Conservation (phyloP, 2,113 vertebrate genomes). For the Merops nubicus region DNA sequence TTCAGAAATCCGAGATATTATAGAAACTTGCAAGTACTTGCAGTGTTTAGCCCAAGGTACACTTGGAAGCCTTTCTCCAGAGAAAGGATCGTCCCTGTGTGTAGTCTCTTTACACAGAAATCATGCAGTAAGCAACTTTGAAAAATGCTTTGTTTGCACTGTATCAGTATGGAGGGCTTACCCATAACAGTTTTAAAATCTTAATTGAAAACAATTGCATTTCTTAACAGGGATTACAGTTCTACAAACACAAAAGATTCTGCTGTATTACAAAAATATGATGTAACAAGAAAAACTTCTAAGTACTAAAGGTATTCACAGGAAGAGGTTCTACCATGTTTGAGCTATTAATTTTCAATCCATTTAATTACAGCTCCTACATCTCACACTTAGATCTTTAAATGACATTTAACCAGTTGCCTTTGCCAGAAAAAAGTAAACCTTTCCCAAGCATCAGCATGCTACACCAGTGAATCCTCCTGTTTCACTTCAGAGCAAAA, state of each 20-base stretch:
- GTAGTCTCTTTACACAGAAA: not conserved
- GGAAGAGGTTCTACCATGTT: not conserved
- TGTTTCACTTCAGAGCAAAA: not conserved
- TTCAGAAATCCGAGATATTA: not conserved
- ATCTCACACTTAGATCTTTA: not conserved
- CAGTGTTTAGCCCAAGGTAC: not conserved
- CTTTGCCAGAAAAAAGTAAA: not conserved
- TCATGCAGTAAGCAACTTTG: slow-evolving; percentile 13
- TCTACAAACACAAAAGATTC: not conserved
- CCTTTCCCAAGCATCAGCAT: not conserved
- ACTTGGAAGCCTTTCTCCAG: not conserved
- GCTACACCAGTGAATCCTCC: not conserved
- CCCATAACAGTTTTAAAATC: not conserved
- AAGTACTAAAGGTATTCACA: not conserved
- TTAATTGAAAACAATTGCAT: not conserved
- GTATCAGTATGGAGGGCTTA: not conserved
- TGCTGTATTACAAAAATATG: not conserved
- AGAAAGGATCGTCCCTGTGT: not conserved
- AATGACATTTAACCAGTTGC: not conserved
- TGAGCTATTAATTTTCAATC: not conserved
- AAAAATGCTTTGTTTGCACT: slow-evolving; percentile 52
- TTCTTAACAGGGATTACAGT: not conserved
- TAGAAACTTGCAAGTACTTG: not conserved
- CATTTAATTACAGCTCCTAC: not conserved
- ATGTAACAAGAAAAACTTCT: not conserved